Evolutionary conservation across 2,797 vertebrate species (phyloP).

Genomic region (Typhlichthys subterraneus): DNA sequence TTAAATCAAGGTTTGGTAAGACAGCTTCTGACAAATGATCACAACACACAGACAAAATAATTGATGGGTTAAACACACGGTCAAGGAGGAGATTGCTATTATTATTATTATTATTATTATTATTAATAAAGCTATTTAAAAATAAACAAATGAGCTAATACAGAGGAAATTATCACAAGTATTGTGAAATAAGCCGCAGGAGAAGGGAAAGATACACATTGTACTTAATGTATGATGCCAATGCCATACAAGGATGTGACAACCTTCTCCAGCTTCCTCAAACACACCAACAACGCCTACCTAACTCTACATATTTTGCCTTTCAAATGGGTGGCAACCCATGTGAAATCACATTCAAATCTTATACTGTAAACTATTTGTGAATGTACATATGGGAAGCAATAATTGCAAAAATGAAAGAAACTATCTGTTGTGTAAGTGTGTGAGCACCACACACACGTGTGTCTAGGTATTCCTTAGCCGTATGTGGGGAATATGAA

Average conservation of each 20-base stretch:
- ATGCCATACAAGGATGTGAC: background rate
- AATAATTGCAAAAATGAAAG: too few species aligned
- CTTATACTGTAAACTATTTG: too few species aligned
- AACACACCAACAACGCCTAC: background rate
- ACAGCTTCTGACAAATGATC: slow-evolving; percentile 5
- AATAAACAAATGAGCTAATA: background rate
- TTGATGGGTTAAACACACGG: background rate
- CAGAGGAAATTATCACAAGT: background rate
- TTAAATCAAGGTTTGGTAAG: slow-evolving; percentile 7
- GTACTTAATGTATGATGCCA: background rate
- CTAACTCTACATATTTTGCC: too few species aligned
- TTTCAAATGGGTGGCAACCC: too few species aligned
- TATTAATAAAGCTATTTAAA: background rate
- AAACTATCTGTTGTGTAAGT: too few species aligned
- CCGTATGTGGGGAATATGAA: slow-evolving; percentile 16
- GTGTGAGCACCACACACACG: background rate
- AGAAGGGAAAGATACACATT: background rate
- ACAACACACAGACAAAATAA: slow-evolving; percentile 5
- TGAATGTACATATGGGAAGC: background rate
- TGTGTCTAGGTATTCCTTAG: background rate
- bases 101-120: background rate
- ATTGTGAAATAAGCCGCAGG: background rate
- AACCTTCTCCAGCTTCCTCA: slow-evolving; percentile 17
- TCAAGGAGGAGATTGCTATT: background rate
- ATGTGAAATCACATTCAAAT: too few species aligned